Conservation (phyloP, 2,113 vertebrate genomes). For the Azemiops feae region DNA sequence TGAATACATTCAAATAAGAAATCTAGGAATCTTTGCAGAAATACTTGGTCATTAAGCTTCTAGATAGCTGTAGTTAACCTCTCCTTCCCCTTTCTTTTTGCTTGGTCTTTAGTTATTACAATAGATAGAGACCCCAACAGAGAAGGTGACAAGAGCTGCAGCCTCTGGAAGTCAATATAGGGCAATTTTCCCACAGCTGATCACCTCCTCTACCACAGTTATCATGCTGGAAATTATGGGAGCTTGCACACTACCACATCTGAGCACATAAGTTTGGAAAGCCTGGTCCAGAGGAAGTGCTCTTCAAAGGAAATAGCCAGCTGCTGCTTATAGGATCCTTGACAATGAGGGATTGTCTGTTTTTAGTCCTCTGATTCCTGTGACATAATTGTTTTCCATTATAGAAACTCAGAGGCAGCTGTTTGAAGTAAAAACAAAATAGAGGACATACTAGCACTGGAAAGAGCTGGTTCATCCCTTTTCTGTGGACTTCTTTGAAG, state of each 20-base stretch:
- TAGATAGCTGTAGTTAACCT: background rate
- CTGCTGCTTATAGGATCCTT: background rate
- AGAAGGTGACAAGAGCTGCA: background rate
- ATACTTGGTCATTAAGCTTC: fast-evolving
- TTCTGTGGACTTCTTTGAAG: background rate
- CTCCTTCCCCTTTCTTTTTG: background rate
- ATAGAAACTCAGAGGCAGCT: background rate
- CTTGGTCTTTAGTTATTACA: background rate
- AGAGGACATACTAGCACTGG: background rate
- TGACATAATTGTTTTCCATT: background rate
- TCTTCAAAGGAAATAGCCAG: background rate
- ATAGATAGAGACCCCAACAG: background rate
- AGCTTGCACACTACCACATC: background rate
- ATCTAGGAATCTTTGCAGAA: background rate
- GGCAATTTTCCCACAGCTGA: background rate
- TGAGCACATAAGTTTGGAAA: background rate
- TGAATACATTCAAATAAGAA: background rate
- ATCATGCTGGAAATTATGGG: background rate
- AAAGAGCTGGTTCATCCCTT: background rate
- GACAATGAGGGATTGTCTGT: background rate
- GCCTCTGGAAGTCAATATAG: background rate
- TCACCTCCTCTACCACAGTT: background rate
- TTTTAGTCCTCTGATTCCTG: background rate
- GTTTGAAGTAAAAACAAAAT: background rate
- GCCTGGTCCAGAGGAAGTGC: background rate